Base-by-base conservation (phyloP, 2,113 vertebrate genomes). In the Pelecanus crispus region DNA sequence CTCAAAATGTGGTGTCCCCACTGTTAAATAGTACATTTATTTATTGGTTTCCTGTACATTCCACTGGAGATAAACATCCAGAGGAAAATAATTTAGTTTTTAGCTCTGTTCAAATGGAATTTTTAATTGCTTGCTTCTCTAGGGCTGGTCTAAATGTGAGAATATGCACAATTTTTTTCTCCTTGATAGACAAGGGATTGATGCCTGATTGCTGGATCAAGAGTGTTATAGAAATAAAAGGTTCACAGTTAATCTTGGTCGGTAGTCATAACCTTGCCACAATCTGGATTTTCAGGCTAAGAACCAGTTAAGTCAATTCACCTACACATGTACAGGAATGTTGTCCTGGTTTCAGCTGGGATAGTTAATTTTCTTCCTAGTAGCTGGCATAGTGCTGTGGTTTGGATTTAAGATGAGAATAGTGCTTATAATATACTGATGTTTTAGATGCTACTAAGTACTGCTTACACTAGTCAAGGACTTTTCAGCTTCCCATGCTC, bases 301-400 rank as follows among this genome's bases (percentile, higher is more conserved):
- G 52, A 42, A 42, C 4, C 15, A 34, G 40, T 18, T 15, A 36
- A 74, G 1, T 70, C 6, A 25, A 9, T 71, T 88, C 42, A 44
- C 40, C 21, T 49, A 24, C 17, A 47, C 0, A 0, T 17, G 17
- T n/a, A 29, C 10, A 71, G 36, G 34, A 38, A 15, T n/a, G n/a
- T n/a, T n/a, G n/a, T n/a, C n/a, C n/a, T n/a, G n/a, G n/a, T n/a
- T n/a, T n/a, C n/a, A n/a, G n/a, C n/a, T n/a, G n/a, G n/a, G n/a
- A n/a, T n/a, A n/a, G n/a, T n/a, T n/a, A n/a, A n/a, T n/a, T n/a
- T n/a, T n/a, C n/a, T n/a, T n/a, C n/a, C n/a, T n/a, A n/a, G n/a
- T n/a, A n/a, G n/a, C n/a, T n/a, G n/a, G n/a, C n/a, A n/a, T n/a
- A n/a, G n/a, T n/a, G n/a, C n/a, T n/a, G n/a, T n/a, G n/a, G n/a